Conservation (phyloP, 2,797 vertebrate species). For the Odontamblyopus lacepedii region DNA sequence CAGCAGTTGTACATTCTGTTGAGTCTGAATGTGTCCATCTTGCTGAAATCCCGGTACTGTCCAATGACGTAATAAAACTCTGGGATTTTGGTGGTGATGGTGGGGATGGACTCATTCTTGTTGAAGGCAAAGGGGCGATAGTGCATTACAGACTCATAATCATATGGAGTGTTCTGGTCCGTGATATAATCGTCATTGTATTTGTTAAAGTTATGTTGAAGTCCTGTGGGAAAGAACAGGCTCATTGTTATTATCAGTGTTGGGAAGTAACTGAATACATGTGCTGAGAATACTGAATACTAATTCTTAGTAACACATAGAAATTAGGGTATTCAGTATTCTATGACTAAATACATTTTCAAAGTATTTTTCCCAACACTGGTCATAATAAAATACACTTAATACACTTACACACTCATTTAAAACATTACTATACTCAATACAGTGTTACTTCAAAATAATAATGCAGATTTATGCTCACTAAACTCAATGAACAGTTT, state of each 20-base stretch:
- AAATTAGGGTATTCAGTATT: no score
- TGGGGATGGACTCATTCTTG: constrained; percentile 80
- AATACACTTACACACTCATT: no score
- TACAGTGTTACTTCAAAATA: no score
- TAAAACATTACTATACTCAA: no score
- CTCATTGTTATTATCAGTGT: no score
- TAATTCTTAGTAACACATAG: no score
- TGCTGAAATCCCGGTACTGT: constrained; percentile 88
- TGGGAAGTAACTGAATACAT: no score
- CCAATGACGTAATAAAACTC: constrained; percentile 86
- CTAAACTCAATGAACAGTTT: no score
- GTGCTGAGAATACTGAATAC: no score
- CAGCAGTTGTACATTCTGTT: constrained; percentile 95
- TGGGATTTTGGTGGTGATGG: constrained; percentile 89
- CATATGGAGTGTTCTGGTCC: constrained; percentile 90
- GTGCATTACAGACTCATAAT: constrained; percentile 94
- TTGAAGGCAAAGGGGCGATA: constrained; percentile 88
- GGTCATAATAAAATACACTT: neutral
- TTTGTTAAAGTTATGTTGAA: constrained; percentile 85
- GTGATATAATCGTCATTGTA: constrained; percentile 84
- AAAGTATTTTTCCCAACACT: no score
- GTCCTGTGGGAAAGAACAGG: constrained; percentile 63
- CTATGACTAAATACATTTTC: no score
- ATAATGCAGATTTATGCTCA: no score
- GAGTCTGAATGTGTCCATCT: constrained; percentile 82